A percentile compares a stretch with the other conserved stretches of the same genome.
These are phyloP conservation scores for Ispidina lecontei DNA, from an alignment of 2,797 vertebrate species.

Conservation along the genomic window DNA sequence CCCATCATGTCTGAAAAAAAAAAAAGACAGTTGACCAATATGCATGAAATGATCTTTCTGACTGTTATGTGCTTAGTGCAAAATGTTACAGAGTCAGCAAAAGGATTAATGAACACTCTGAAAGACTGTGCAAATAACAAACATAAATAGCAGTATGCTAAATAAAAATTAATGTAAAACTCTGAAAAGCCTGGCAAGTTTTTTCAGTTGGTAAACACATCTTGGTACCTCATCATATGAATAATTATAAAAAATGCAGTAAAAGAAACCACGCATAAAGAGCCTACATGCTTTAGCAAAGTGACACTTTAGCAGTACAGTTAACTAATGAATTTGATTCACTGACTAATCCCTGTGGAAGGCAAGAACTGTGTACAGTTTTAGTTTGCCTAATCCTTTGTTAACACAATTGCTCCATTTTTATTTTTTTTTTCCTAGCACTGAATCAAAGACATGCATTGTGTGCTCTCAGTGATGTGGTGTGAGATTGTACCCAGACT, in stretches of 20 bases:
- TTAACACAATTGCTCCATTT: rapidly evolving
- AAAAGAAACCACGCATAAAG: not conserved
- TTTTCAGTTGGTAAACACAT: not conserved
- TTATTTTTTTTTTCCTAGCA: not conserved
- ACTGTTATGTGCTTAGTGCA: not conserved
- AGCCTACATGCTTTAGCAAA: not conserved
- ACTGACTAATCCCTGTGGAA: not conserved
- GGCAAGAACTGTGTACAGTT: not conserved
- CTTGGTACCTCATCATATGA: not conserved
- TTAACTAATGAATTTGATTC: not conserved
- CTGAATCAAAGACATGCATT: not conserved
- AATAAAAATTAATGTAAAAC: not conserved
- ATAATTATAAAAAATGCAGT: not conserved
- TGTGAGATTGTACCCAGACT: not conserved
- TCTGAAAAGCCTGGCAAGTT: not conserved
- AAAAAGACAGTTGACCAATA: not conserved
- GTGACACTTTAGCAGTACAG: not conserved
- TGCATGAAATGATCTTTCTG: not conserved
- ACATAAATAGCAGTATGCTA: not conserved
- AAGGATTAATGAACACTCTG: not conserved
- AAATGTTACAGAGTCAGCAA: not conserved
- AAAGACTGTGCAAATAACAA: not conserved
- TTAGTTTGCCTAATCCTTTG: not conserved
- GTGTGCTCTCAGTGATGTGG: not conserved
- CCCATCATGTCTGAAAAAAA: not conserved